These are phyloP conservation scores for Graphium colonna DNA, from an alignment of 2,888 invertebrate genomes.

Conservation along the genomic window DNA sequence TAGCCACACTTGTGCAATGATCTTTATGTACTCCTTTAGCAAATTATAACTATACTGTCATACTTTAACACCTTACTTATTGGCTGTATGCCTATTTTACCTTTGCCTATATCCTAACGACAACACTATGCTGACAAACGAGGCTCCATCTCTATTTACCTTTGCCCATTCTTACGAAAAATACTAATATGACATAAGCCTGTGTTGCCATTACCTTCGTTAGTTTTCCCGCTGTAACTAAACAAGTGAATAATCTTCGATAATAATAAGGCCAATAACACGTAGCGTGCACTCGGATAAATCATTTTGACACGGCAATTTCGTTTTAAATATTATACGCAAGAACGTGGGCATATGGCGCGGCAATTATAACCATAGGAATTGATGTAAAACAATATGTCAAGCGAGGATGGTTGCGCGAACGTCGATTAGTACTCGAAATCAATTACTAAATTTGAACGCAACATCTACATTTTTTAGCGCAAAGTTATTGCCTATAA, in stretches of 20 bases:
- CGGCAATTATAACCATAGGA: constrained; percentile 56
- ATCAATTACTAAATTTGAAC: constrained; percentile 59
- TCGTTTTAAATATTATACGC: constrained; percentile 42
- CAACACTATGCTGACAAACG: background rate
- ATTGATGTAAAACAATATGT: constrained; percentile 60
- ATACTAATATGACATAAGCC: background rate
- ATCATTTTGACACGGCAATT: constrained; percentile 59
- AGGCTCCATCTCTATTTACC: background rate
- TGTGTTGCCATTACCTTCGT: too few species aligned
- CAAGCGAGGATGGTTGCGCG: constrained; percentile 55
- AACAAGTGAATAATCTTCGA: constrained; percentile 4
- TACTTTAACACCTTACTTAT: too few species aligned
- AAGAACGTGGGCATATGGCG: constrained; percentile 46
- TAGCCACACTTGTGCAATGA: constrained; percentile 66
- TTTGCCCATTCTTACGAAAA: background rate
- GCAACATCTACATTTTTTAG: too few species aligned
- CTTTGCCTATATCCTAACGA: too few species aligned
- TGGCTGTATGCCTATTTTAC: background rate
- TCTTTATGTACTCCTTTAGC: constrained; percentile 54
- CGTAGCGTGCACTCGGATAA: constrained; percentile 32
- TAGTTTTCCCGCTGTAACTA: background rate
- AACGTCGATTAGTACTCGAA: constrained; percentile 59
- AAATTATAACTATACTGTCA: constrained; percentile 8
- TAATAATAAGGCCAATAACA: constrained; percentile 23
- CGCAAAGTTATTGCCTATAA: background rate